Conservation (phyloP, 64 coral and sea anemone genomes). For the Montipora cactus region DNA sequence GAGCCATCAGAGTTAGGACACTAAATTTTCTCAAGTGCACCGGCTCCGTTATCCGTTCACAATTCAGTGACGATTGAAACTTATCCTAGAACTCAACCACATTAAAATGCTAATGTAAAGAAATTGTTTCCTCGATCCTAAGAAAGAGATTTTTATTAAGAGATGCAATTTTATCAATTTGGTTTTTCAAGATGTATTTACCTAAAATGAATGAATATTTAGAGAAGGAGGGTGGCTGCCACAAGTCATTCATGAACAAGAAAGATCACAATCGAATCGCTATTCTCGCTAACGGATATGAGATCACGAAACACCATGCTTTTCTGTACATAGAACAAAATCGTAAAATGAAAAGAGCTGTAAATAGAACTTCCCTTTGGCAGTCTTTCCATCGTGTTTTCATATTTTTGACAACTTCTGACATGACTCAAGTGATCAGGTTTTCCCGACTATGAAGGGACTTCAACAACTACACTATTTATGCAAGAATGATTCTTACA, state of each 20-base stretch:
- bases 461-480: not conserved
- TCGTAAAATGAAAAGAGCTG: slow-evolving; percentile 35
- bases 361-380: slow-evolving; percentile 38
- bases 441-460: slow-evolving; percentile 13
- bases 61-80: slow-evolving; percentile 4
- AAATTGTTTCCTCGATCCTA: not conserved
- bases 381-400: slow-evolving; percentile 16
- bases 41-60: slow-evolving; percentile 20
- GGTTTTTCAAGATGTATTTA: slow-evolving; percentile 46
- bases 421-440: not conserved
- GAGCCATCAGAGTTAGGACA: slow-evolving; percentile 28
- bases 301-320: slow-evolving; percentile 37
- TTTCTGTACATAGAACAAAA: slow-evolving; percentile 48
- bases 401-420: slow-evolving; percentile 11
- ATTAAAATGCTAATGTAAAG: slow-evolving; percentile 15
- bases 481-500: slow-evolving; percentile 29
- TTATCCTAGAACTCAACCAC: not conserved
- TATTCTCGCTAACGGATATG: not conserved
- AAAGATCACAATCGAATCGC: slow-evolving; percentile 19
- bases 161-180: slow-evolving; percentile 46
- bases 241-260: slow-evolving; percentile 17
- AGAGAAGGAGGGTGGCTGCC: slow-evolving; percentile 7
- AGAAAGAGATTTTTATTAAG: slow-evolving; percentile 47
- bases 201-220: slow-evolving; percentile 44
- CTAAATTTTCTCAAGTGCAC: not conserved